Evolutionary conservation across 2,113 vertebrate genomes (phyloP).

Genomic region (Argyrosomus japonicus): DNA sequence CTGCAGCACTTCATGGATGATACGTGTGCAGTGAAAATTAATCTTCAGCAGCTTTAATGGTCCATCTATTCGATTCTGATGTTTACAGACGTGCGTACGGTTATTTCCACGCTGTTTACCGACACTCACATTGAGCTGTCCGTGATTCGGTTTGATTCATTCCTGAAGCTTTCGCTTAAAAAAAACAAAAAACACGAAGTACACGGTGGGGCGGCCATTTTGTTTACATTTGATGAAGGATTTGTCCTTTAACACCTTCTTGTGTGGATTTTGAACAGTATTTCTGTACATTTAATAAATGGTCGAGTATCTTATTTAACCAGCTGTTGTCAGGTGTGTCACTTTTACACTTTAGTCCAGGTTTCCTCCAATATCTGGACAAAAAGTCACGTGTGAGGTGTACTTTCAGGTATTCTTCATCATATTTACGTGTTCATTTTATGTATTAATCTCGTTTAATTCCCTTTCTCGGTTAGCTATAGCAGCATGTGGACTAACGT

Average conservation of each 20-base stretch:
- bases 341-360: conserved; percentile 23
- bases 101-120: conserved; percentile 66
- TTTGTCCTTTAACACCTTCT: conserved; percentile 68
- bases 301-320: conserved; percentile 75
- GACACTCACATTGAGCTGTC: conserved; percentile 68
- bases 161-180: conserved; percentile 62
- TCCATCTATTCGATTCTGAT: conserved; percentile 57
- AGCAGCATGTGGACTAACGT: too few species aligned
- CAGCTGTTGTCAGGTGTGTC: conserved; percentile 61
- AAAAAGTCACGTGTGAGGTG: too few species aligned
- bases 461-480: too few species aligned
- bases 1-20: conserved; percentile 48
- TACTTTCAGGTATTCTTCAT: too few species aligned
- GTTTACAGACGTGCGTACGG: conserved; percentile 73
- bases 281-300: conserved; percentile 85
- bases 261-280: conserved; percentile 81
- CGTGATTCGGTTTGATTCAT: conserved; percentile 58
- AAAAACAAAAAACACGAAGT: too few species aligned
- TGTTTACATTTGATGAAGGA: conserved; percentile 77
- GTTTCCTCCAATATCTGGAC: too few species aligned
- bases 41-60: conserved; percentile 54
- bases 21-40: conserved; percentile 41
- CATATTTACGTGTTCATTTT: too few species aligned
- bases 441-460: too few species aligned
- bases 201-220: conserved; percentile 57